phyloP scores from a whole-genome alignment of 2,113 vertebrate genomes.

The Eretmochelys imbricata region DNA sequence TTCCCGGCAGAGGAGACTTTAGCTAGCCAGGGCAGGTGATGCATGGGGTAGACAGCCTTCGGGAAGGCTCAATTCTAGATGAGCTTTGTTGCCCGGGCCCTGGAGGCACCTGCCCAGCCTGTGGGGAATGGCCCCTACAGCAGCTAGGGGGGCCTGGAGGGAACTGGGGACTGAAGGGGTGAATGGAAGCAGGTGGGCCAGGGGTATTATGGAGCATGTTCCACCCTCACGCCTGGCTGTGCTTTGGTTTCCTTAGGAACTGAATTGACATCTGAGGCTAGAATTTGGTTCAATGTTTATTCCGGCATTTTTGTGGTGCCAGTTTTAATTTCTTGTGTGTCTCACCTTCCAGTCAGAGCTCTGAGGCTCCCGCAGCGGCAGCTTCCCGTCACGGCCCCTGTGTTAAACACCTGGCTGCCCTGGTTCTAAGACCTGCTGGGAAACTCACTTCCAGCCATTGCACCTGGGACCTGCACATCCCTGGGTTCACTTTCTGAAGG shows the following conservation, averaged over 20 bases:
- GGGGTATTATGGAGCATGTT: neutral
- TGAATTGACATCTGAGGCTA: neutral
- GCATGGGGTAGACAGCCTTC: no score
- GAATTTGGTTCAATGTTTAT: neutral
- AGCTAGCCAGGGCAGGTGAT: neutral
- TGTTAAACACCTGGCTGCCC: neutral
- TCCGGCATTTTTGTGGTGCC: neutral
- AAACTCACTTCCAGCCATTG: accelerated
- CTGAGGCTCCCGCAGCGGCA: neutral
- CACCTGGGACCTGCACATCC: neutral
- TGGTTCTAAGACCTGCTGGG: neutral
- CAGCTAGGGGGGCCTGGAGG: neutral
- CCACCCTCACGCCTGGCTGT: neutral
- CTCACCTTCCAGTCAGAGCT: conserved; percentile 27
- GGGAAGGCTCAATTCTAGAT: neutral
- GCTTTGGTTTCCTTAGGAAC: neutral
- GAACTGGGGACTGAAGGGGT: neutral
- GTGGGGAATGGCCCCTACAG: neutral
- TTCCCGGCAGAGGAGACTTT: neutral
- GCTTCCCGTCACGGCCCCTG: neutral
- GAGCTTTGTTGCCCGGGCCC: neutral
- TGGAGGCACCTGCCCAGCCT: neutral
- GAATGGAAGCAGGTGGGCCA: neutral
- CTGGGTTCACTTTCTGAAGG: neutral
- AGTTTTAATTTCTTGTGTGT: neutral